Evolutionary conservation across 2,113 vertebrate genomes (phyloP), one percentile per base, ranked within the genome.

Genomic region (Antennarius striatus): DNA sequence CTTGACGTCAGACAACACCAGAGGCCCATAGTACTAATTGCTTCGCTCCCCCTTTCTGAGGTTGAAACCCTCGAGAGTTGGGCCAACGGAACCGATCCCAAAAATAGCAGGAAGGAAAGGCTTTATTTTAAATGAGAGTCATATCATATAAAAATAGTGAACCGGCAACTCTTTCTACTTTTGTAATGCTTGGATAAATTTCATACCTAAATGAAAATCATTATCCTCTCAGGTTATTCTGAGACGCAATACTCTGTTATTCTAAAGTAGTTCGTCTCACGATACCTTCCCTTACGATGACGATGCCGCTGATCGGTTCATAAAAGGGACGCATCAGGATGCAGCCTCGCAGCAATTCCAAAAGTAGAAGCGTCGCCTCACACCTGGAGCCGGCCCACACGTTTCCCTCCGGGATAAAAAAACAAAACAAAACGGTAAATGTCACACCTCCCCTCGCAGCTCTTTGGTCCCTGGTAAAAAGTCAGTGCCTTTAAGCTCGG

Each of bases 401-500:
- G 10, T 42, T 59, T 57, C 48, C 67, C 69, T 68, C 58, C 3
- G 47, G 64, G 67, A 7, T 36, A 36, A 22, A 75, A 39, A 51
- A 61, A 67, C 73, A 68, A 63, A 60, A 72, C 65, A 72, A 79
- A 48, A 79, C 17, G 58, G 60, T 47, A 80, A 90, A 91, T 89
- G 85, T 88, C 90, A 87, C 6, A 1, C 71, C 73, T 72, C 73
- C 77, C 75, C 72, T 83, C 6, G 36, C 68, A 69, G 73, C 74
- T 67, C 80, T 80, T 81, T 62, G 71, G 69, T 16, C 77, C 56
- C 85, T 84, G 75, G 73, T 86, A 78, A 28, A 83, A 86, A 86
- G 86, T 85, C 85, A 79, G 79, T 84, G 76, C 80, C 86, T 88
- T 87, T 73, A 84, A 88, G 83, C 77, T 65, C 40, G 12, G 80